Conservation (phyloP, 2,797 vertebrate genomes). For the Oryzias dopingdopingensis region DNA sequence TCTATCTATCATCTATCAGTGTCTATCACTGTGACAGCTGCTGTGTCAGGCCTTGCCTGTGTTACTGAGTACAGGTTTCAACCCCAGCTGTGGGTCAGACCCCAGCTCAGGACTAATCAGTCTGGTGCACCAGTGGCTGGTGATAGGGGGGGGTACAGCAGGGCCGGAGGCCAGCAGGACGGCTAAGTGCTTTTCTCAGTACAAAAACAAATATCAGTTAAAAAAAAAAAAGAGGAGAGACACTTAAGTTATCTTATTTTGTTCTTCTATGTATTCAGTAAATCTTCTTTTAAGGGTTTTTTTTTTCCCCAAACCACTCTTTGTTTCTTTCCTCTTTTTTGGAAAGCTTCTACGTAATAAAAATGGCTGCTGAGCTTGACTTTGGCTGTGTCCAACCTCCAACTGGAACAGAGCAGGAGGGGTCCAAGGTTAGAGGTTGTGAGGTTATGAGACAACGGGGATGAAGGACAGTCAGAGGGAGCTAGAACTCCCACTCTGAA, state of each 20-base stretch:
- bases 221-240: slow-evolving; percentile 67
- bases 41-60: slow-evolving; percentile 75
- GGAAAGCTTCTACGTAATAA: slow-evolving; percentile 74
- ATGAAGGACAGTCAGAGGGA: slow-evolving; percentile 74
- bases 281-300: slow-evolving; percentile 74
- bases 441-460: slow-evolving; percentile 89
- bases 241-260: slow-evolving; percentile 72
- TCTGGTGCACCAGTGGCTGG: slow-evolving; percentile 85
- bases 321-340: slow-evolving; percentile 69
- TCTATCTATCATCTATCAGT: slow-evolving; percentile 75
- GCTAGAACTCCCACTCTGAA: slow-evolving; percentile 80
- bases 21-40: slow-evolving; percentile 77
- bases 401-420: slow-evolving; percentile 82
- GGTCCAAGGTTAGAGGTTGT: slow-evolving; percentile 86
- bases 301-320: slow-evolving; percentile 72
- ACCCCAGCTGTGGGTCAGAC: slow-evolving; percentile 72
- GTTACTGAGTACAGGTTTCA: slow-evolving; percentile 70
- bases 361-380: slow-evolving; percentile 82
- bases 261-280: slow-evolving; percentile 75
- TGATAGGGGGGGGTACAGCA: slow-evolving; percentile 86
- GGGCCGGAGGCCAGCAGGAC: slow-evolving; percentile 94
- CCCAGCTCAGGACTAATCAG: slow-evolving; percentile 72
- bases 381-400: slow-evolving; percentile 80
- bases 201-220: slow-evolving; percentile 77
- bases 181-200: slow-evolving; percentile 91